Percentiles rank a stretch among this genome's conserved stretches.
Conservation (phyloP, 2,113 vertebrate genomes). For the Caracal caracal region DNA sequence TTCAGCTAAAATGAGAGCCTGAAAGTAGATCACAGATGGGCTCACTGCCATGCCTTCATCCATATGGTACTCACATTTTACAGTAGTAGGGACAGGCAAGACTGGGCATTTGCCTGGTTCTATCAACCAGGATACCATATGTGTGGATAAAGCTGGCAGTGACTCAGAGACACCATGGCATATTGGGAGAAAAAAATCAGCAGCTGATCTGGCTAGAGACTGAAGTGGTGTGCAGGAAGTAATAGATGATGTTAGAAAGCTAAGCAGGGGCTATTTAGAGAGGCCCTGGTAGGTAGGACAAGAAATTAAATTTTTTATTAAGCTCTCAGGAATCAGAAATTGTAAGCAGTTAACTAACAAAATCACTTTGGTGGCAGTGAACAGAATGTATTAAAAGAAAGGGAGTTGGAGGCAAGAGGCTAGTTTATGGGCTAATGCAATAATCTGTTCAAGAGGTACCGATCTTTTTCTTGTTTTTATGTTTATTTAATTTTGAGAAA, state of each 20-base stretch:
- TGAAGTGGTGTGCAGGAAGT: not conserved
- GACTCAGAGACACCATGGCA: constrained; percentile 5
- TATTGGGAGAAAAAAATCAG: not conserved
- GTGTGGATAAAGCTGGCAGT: not conserved
- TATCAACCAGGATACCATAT: constrained; percentile 32
- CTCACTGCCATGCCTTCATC: not conserved
- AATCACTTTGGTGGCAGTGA: constrained; percentile 36
- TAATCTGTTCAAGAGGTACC: not conserved
- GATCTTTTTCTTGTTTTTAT: not conserved
- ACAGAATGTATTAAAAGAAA: constrained; percentile 25
- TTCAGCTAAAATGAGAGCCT: not conserved
- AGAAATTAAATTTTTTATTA: constrained; percentile 54
- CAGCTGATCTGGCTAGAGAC: not conserved
- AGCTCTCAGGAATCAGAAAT: not conserved
- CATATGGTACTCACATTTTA: not conserved
- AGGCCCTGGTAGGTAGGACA: not conserved
- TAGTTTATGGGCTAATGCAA: not conserved
- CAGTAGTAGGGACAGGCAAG: not conserved
- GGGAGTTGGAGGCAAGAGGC: not conserved
- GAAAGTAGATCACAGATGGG: not conserved
- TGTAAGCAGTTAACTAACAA: not conserved
- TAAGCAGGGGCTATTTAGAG: not conserved
- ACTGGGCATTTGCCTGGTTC: not conserved
- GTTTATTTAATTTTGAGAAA: no score
- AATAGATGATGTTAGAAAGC: not conserved